Evolutionary conservation across 1,140 invertebrate genomes (phyloP).

Genomic region (Drosophila ercepeae): DNA sequence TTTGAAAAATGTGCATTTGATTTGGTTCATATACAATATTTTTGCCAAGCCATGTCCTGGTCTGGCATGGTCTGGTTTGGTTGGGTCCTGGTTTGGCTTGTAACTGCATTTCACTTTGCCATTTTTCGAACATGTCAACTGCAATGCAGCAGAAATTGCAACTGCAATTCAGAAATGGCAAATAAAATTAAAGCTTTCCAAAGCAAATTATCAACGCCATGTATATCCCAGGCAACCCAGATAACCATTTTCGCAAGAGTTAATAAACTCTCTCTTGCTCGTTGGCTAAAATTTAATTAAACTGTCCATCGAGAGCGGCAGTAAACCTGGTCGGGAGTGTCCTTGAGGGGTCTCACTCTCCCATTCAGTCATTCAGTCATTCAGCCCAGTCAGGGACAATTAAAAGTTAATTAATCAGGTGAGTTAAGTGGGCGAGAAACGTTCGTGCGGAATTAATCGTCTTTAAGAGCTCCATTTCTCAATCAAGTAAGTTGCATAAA

Average conservation of each 20-base stretch:
- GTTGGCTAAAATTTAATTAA: conserved; percentile 47
- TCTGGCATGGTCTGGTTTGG: not conserved
- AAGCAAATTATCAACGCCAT: conserved; percentile 50
- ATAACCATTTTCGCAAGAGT: conserved; percentile 41
- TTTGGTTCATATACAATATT: conserved; percentile 78
- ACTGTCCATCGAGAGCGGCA: conserved; percentile 23
- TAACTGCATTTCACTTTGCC: conserved; percentile 32
- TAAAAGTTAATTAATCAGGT: conserved; percentile 41
- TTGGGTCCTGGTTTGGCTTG: not conserved
- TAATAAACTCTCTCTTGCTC: conserved; percentile 6
- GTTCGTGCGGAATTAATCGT: conserved; percentile 41
- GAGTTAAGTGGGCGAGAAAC: conserved; percentile 32
- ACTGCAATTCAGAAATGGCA: conserved; percentile 76
- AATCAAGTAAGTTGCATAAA: conserved; percentile 7
- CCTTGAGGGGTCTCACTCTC: conserved; percentile 12
- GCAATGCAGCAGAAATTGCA: conserved; percentile 71
- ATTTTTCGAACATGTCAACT: conserved; percentile 72
- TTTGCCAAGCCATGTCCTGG: conserved; percentile 17
- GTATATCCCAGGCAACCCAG: conserved; percentile 8
- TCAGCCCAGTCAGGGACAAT: conserved; percentile 22
- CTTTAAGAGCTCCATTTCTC: conserved; percentile 17
- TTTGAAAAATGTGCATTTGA: conserved; percentile 81
- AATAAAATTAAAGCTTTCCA: conserved; percentile 76
- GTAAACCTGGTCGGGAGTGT: conserved; percentile 14
- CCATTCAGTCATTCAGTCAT: not conserved